These are phyloP conservation scores for Lagria hirta DNA, from an alignment of 2,888 invertebrate genomes.

Conservation along the genomic window DNA sequence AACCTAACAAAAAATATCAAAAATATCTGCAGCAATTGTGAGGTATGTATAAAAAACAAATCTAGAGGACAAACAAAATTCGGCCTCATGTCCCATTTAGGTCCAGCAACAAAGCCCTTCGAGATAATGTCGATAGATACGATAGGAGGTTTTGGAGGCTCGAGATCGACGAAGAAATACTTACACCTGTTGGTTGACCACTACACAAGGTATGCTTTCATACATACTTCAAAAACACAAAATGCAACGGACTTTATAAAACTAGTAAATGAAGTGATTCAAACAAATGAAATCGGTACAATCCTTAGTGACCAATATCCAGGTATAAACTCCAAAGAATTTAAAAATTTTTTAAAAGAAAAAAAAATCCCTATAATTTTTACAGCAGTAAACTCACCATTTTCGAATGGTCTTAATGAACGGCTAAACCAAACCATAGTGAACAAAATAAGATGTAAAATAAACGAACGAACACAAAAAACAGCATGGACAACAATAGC, in stretches of 20 bases:
- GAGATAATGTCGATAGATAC: constrained; percentile 43
- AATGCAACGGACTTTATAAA: constrained; percentile 39
- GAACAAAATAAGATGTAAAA: constrained; percentile 35
- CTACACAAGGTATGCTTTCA: constrained; percentile 40
- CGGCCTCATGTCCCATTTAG: constrained; percentile 32
- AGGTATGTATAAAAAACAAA: constrained; percentile 39
- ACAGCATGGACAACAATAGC: constrained; percentile 38
- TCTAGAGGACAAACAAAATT: constrained; percentile 33
- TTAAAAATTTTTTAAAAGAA: constrained; percentile 37
- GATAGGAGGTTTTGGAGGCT: constrained; percentile 43
- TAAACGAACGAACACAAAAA: constrained; percentile 30
- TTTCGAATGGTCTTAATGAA: constrained; percentile 35
- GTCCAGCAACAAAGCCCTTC: constrained; percentile 34
- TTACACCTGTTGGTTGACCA: constrained; percentile 42
- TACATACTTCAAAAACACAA: constrained; percentile 38
- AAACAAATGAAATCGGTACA: too few species aligned
- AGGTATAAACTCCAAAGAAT: constrained; percentile 41
- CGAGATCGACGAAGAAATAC: constrained; percentile 44
- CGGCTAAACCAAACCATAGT: constrained; percentile 35
- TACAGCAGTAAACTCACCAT: too few species aligned
- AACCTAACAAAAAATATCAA: constrained; percentile 22
- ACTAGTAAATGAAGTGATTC: constrained; percentile 30
- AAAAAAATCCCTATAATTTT: constrained; percentile 16
- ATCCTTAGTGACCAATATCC: constrained; percentile 41
- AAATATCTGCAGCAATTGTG: constrained; percentile 19